Conservation (phyloP, 2,113 vertebrate species). For the Meriones unguiculatus region DNA sequence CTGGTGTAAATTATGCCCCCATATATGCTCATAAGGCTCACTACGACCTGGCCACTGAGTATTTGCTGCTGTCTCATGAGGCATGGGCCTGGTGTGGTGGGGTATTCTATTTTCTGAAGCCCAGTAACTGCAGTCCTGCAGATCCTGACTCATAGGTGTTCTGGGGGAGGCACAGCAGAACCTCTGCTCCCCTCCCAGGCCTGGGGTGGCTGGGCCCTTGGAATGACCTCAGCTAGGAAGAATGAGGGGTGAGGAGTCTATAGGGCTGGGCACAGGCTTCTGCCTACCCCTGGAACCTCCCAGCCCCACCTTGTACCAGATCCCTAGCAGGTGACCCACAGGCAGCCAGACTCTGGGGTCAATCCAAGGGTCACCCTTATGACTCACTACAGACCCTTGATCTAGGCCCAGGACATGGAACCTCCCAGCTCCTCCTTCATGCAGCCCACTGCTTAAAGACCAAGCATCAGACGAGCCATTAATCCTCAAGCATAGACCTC, state of each 20-base stretch:
- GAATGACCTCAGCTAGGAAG: constrained; percentile 74
- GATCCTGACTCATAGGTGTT: constrained; percentile 66
- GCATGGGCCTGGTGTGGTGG: neutral
- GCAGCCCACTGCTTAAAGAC: neutral
- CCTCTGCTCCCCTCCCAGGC: constrained; percentile 75
- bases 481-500: neutral
- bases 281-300: constrained; percentile 56
- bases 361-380: neutral
- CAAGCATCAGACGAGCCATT: neutral
- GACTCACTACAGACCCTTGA: constrained; percentile 20
- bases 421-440: neutral
- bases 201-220: constrained; percentile 62
- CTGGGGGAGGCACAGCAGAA: constrained; percentile 53
- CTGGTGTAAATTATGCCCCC: too few species aligned
- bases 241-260: constrained; percentile 70
- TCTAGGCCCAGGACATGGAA: neutral
- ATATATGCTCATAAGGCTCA: neutral
- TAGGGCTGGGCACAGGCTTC: constrained; percentile 60
- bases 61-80: neutral
- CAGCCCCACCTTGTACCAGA: constrained; percentile 8
- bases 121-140: neutral
- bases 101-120: constrained; percentile 16
- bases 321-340: constrained; percentile 59
- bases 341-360: constrained; percentile 32
- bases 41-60: neutral